phyloP scores from a whole-genome alignment of 2,797 vertebrate genomes.

The Paramormyrops hopkinsi region DNA sequence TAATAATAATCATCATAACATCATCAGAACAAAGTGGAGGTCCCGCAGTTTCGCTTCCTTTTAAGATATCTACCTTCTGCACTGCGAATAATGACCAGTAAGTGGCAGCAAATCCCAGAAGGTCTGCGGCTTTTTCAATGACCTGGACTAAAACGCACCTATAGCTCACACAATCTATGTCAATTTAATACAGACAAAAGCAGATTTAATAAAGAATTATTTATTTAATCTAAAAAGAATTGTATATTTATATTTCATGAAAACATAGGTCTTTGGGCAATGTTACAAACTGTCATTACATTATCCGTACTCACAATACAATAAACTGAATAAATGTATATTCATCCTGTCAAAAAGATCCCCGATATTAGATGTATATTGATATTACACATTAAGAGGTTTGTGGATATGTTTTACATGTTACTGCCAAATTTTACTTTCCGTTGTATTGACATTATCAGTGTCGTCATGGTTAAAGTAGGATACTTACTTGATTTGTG shows the following conservation, averaged over 20 bases:
- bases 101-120: background rate
- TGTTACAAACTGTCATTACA: background rate
- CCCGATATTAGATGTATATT: background rate
- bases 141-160: background rate
- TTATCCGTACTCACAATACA: background rate
- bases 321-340: background rate
- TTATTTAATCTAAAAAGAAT: background rate
- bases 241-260: background rate
- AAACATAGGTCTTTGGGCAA: background rate
- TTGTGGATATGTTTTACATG: background rate
- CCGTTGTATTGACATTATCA: background rate
- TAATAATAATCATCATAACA: background rate
- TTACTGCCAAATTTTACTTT: background rate
- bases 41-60: background rate
- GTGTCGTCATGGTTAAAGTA: background rate
- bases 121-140: background rate
- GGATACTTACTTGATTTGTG: background rate
- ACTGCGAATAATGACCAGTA: background rate
- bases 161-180: background rate
- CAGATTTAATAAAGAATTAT: background rate
- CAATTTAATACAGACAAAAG: background rate
- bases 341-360: background rate
- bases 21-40: background rate
- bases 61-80: background rate
- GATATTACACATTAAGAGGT: background rate